Base-by-base conservation (phyloP, 2,797 vertebrate genomes). In the Epinephelus awoara region DNA sequence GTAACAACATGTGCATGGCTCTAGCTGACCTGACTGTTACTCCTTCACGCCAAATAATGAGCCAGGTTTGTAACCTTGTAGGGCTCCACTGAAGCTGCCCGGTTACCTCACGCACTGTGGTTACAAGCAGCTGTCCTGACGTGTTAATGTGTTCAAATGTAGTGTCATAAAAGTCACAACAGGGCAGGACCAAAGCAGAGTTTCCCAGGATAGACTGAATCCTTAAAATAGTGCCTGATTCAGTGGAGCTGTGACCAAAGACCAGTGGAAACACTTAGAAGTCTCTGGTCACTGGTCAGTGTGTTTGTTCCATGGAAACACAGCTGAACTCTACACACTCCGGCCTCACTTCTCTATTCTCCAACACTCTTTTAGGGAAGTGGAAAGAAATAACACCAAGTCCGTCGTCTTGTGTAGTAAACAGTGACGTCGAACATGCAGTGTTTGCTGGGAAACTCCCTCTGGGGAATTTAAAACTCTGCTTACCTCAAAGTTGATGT, bases 401-500 rank as follows among this genome's bases (percentile, higher is more conserved):
- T 61, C 23, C 0, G 67, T 87, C 82, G 57, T 77, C 69, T 83
- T 65, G 85, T 0, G 55, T 68, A 55, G 67, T 76, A 81, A 85
- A 76, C 6, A 27, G 21, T 23, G n/a, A 66, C 1, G 1, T 19
- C 7, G 6, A 34, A 34, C 29, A 34, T 0, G 29, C 6, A 34
- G 6, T 21, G 59, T 73, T 38, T 3, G 46, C 2, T n/a, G 13
- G 70, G 74, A 47, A 85, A 84, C 55, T 42, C 64, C 72, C 47
- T 5, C 7, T 8, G 44, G 59, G 70, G 23, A n/a, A 38, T 14
- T 56, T 6, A 9, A 27, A 56, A 79, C 85, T 63, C 27, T 3
- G 21, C 21, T 95, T 90, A 99, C 98, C 94, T 98, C 95, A 72
- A 99, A 99, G 93, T 99, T 99, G 92, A 99, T 54, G 0, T 97